Evolutionary conservation across 1,140 invertebrate species (phyloP), one percentile per base, ranked within the genome.

Genomic region (Cherax quadricarinatus): DNA sequence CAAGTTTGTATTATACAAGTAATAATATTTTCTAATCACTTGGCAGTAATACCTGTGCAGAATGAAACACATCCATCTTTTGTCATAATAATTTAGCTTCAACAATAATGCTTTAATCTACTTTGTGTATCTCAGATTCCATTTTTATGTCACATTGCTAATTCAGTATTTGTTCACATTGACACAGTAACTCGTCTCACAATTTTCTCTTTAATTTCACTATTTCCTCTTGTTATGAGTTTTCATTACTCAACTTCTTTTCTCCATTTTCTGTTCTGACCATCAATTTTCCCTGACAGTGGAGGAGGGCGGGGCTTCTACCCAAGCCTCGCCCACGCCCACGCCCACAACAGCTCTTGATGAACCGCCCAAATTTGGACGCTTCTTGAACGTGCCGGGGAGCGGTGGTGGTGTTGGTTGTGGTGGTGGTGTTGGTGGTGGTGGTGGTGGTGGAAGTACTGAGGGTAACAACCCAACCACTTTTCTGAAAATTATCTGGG

Each of bases 401-500:
- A 83, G 79, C 57, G 80, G 88, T 83, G 89, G 89, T 91, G 89
- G 66, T 91, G 51, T 70, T 91, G 83, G 84, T 91, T 78, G 90
- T 91, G 80, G 88, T 90, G 88, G 88, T 90, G 88, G 88, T 90
- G 53, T 53, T 89, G 88, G 80, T 89, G 24, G 86, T 91, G 90
- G 83, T 86, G 90, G 83, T 91, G 83, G 51, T 86, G 83, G 84
- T 86, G 90, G 90, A 86, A 91, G 62, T 86, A 86, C 84, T 60
- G 48, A 86, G 84, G 83, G 84, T 86, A 86, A 91, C 83, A 79
- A 86, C 90, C 90, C 90, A 86, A 73, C 84, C 90, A 86, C 90
- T 91, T 91, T 91, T 91, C 90, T 91, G 90, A 91, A 91, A 91
- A 91, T 91, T 91, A 91, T 91, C 83, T 57, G 90, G 90, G 90